Evolutionary conservation across 2,888 invertebrate genomes (phyloP).

Genomic region (Troides oblongomaculatus): DNA sequence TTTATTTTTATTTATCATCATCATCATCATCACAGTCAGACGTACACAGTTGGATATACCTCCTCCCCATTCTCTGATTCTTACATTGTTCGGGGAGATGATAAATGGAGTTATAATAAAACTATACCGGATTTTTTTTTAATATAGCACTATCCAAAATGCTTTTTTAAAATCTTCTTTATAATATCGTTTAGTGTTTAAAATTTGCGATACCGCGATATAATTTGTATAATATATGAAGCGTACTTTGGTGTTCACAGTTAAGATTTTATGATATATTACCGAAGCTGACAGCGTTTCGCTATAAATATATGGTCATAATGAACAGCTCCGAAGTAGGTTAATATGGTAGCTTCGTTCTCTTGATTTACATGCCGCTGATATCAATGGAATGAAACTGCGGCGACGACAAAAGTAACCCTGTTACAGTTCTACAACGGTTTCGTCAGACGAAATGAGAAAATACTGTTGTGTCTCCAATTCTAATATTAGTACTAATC

Average conservation of each 20-base stretch:
- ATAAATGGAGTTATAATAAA: no score
- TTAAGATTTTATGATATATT: constrained; percentile 6
- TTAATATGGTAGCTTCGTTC: constrained; percentile 16
- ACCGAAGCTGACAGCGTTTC: constrained; percentile 3
- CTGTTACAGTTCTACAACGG: constrained; percentile 1
- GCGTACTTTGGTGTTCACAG: neutral
- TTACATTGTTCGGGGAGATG: no score
- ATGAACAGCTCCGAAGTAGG: constrained; percentile 14
- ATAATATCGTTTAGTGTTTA: neutral
- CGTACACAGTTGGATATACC: no score
- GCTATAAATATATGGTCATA: constrained; percentile 14
- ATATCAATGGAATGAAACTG: constrained; percentile 4
- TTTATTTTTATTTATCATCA: neutral
- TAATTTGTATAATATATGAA: neutral
- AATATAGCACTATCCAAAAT: neutral
- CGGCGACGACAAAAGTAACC: constrained; percentile 11
- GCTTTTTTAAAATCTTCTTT: neutral
- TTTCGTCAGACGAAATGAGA: neutral
- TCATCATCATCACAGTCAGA: neutral
- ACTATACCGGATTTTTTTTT: no score
- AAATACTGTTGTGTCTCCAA: constrained; percentile 1
- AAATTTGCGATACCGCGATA: neutral
- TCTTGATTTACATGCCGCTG: constrained; percentile 10
- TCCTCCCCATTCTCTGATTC: no score
- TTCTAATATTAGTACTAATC: neutral